A percentile compares a stretch with the other conserved stretches of the same genome.
phyloP scores from a whole-genome alignment of 37 sponge, comb jelly and placozoan genomes.

The Cladorhizidae sp. region DNA sequence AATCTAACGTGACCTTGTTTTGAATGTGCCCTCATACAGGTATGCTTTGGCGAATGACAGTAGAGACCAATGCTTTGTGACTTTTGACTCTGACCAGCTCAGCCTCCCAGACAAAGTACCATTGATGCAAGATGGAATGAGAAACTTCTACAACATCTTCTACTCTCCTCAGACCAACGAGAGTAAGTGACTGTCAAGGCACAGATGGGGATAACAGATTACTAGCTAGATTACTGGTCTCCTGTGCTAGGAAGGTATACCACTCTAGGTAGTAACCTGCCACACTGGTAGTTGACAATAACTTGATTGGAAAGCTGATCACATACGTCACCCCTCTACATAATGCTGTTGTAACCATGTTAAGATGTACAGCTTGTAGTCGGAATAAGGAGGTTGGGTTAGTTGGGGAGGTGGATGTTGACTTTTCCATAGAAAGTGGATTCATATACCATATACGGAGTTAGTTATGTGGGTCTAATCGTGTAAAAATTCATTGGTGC shows the following conservation, averaged over 20 bases:
- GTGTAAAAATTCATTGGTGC: no score
- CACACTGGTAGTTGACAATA: neutral
- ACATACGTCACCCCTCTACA: neutral
- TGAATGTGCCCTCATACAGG: neutral
- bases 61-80: conserved; percentile 54
- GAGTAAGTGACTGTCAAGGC: neutral
- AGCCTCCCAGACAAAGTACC: neutral
- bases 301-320: neutral
- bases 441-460: no score
- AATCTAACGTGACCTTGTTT: no score
- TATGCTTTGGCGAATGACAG: neutral
- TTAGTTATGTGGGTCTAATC: no score
- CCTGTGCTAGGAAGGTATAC: neutral
- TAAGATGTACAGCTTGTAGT: neutral
- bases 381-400: no score
- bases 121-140: neutral
- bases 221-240: no score
- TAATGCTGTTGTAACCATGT: neutral
- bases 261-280: neutral
- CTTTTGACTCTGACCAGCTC: conserved; percentile 49
- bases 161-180: neutral
- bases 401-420: no score
- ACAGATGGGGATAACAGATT: no score
- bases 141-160: conserved; percentile 3
- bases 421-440: no score